Conservation (phyloP, 2,113 vertebrate genomes). For the Paratilapia polleni region DNA sequence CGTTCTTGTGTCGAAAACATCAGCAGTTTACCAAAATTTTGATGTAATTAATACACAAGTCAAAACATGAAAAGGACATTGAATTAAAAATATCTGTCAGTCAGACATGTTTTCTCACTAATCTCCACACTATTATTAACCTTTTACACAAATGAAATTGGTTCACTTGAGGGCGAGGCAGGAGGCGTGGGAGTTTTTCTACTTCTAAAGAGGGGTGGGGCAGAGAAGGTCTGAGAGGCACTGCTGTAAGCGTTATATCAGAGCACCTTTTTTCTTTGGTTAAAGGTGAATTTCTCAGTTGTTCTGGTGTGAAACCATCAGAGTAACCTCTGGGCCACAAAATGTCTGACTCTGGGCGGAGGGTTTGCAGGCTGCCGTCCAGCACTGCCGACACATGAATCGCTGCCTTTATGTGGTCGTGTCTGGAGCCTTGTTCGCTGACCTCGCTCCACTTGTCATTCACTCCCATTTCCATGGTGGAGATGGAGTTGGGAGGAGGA, state of each 20-base stretch:
- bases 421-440: conserved; percentile 27
- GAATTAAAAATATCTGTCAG: neutral
- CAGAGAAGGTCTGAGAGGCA: neutral
- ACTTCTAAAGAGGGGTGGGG: neutral
- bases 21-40: neutral
- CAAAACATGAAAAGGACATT: neutral
- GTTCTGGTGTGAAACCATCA: neutral
- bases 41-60: neutral
- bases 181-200: neutral
- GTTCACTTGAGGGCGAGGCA: neutral
- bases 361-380: conserved; percentile 22
- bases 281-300: neutral
- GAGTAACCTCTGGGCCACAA: conserved; percentile 21
- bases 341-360: conserved; percentile 43
- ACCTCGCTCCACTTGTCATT: conserved; percentile 43
- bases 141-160: neutral
- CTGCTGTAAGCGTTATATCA: neutral
- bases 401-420: conserved; percentile 41
- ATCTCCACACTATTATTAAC: neutral
- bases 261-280: neutral
- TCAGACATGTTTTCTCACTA: neutral
- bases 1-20: neutral
- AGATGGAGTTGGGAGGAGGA: neutral
- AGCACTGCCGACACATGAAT: conserved; percentile 49
- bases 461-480: conserved; percentile 25